Conservation (phyloP, 2,888 invertebrate genomes). For the Anaspis maculata region DNA sequence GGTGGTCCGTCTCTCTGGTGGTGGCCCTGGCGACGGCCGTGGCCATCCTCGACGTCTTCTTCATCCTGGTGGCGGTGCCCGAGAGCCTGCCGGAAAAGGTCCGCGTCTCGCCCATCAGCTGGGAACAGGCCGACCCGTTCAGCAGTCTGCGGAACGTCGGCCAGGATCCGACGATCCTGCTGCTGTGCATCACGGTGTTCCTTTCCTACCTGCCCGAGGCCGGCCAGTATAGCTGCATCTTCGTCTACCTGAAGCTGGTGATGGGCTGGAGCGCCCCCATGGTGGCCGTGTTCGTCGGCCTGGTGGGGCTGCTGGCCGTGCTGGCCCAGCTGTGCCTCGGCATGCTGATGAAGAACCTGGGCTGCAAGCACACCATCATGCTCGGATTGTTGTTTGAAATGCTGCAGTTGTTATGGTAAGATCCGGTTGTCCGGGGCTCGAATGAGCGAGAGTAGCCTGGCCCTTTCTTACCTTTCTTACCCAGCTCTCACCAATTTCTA, state of each 20-base stretch:
- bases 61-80: slow-evolving; percentile 95
- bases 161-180: slow-evolving; percentile 89
- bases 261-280: slow-evolving; percentile 93
- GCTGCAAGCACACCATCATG: slow-evolving; percentile 96
- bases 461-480: too few relatives aligned
- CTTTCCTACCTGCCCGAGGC: slow-evolving; percentile 97
- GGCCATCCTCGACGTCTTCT: slow-evolving; percentile 93
- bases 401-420: slow-evolving; percentile 93
- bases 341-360: slow-evolving; percentile 61
- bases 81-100: slow-evolving; percentile 94
- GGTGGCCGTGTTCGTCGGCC: slow-evolving; percentile 96
- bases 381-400: slow-evolving; percentile 93
- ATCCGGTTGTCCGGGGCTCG: too few relatives aligned
- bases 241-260: slow-evolving; percentile 93
- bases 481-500: too few relatives aligned
- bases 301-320: slow-evolving; percentile 93
- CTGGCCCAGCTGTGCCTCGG: slow-evolving; percentile 84
- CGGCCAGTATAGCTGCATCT: slow-evolving; percentile 99
- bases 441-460: too few relatives aligned
- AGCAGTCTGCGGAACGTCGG: slow-evolving; percentile 87
- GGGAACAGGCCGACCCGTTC: slow-evolving; percentile 99
- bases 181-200: slow-evolving; percentile 95
- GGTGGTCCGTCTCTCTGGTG: slow-evolving; percentile 63
- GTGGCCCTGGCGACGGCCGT: slow-evolving; percentile 94
- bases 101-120: slow-evolving; percentile 75